phyloP scores from a whole-genome alignment of 1,140 invertebrate species.

The Sinonovacula constricta region DNA sequence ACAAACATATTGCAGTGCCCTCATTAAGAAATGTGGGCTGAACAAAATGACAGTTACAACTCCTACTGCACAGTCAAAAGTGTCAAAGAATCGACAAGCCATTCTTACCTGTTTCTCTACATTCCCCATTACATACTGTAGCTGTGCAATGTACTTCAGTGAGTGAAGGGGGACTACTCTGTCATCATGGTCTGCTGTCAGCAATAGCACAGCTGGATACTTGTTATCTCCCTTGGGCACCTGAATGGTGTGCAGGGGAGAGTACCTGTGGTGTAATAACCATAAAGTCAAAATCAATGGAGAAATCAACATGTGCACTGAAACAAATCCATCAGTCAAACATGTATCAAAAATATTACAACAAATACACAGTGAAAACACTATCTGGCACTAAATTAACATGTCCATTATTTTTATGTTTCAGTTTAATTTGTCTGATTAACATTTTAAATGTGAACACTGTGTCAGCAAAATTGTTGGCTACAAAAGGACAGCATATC shows the following conservation, averaged over 20 bases:
- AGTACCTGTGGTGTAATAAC: no score
- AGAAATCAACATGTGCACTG: no score
- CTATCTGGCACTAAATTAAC: no score
- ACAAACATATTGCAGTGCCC: not conserved
- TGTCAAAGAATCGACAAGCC: not conserved
- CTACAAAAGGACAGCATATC: no score
- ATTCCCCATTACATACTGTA: slow-evolving; percentile 88
- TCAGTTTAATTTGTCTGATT: no score
- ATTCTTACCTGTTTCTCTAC: slow-evolving; percentile 80
- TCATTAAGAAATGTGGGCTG: not conserved
- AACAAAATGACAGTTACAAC: not conserved
- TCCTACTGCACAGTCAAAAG: no score
- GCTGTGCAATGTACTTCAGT: slow-evolving; percentile 94
- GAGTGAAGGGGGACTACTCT: slow-evolving; percentile 97
- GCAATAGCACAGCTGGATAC: slow-evolving; percentile 93
- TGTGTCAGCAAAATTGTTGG: no score
- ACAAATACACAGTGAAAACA: not conserved
- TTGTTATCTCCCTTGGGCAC: slow-evolving; percentile 82
- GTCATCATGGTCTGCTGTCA: slow-evolving; percentile 99
- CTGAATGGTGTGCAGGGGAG: slow-evolving; percentile 95
- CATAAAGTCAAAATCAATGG: no score
- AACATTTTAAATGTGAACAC: no score
- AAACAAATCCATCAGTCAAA: no score
- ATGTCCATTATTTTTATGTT: no score
- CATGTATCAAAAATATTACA: slow-evolving; percentile 25